Evolutionary conservation across 2,797 vertebrate genomes (phyloP).

Genomic region (Scarus forsteni): DNA sequence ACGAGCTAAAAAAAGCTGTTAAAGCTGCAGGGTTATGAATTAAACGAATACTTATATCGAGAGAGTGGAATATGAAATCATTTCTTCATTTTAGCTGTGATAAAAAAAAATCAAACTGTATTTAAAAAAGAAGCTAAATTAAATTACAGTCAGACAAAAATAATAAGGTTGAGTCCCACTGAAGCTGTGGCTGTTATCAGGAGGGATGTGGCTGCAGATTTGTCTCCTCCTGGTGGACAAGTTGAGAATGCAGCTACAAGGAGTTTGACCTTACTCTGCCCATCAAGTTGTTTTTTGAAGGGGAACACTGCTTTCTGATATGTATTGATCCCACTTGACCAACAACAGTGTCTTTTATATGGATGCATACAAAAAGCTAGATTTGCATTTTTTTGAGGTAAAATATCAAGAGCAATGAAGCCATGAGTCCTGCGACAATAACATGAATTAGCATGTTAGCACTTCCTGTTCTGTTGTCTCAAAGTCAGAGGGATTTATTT

Average conservation of each 20-base stretch:
- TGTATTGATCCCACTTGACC: too few relatives aligned
- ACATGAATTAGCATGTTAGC: too few relatives aligned
- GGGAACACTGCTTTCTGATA: too few relatives aligned
- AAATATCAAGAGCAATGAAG: too few relatives aligned
- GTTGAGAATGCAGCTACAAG: slow-evolving; percentile 30
- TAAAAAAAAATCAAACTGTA: slow-evolving; percentile 17
- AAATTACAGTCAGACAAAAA: slow-evolving; percentile 13
- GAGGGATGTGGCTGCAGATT: slow-evolving; percentile 31
- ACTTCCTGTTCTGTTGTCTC: too few relatives aligned
- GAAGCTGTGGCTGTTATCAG: slow-evolving; percentile 1
- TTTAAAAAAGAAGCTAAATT: slow-evolving; percentile 22
- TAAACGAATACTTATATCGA: slow-evolving; percentile 22
- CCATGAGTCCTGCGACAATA: too few relatives aligned
- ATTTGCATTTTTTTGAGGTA: too few relatives aligned
- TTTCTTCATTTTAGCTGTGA: slow-evolving; percentile 29
- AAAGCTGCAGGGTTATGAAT: slow-evolving; percentile 22
- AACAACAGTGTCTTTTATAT: too few relatives aligned
- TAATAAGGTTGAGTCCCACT: slow-evolving; percentile 12
- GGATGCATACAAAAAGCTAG: too few relatives aligned
- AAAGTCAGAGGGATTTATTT: too few relatives aligned
- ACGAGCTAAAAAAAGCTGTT: slow-evolving; percentile 23
- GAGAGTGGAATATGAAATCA: slow-evolving; percentile 22
- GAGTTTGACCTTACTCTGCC: slow-evolving; percentile 29
- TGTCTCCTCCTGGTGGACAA: slow-evolving; percentile 76
- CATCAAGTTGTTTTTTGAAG: slow-evolving; percentile 7